Conservation (phyloP, 2,888 invertebrate species). For the Drosophila conformis region DNA sequence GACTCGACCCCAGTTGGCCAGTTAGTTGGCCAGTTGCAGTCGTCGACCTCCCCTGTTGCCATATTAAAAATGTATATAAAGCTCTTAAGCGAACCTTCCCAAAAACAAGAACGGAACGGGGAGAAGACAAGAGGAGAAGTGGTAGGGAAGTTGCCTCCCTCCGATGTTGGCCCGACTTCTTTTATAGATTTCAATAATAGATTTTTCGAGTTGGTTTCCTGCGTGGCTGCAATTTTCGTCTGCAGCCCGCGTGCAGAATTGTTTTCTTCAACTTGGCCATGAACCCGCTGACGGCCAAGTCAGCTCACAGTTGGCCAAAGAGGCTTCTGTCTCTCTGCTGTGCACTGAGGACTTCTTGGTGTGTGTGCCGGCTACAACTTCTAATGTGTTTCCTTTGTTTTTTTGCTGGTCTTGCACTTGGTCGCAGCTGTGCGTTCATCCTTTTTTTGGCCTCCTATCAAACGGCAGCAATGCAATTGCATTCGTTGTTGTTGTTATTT, state of each 20-base stretch:
- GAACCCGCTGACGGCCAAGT: conserved; percentile 69
- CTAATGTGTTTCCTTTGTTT: conserved; percentile 78
- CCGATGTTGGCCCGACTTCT: conserved; percentile 47
- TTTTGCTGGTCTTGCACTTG: conserved; percentile 59
- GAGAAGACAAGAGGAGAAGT: background rate
- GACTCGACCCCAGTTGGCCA: conserved; percentile 63
- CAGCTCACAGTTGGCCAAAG: conserved; percentile 28
- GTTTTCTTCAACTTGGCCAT: conserved; percentile 76
- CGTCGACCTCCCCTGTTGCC: conserved; percentile 34
- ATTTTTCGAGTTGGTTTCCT: conserved; percentile 79
- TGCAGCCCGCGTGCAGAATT: conserved; percentile 74
- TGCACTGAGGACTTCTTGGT: conserved; percentile 5
- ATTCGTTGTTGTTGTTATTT: conserved; percentile 32
- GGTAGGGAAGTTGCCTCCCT: conserved; percentile 11
- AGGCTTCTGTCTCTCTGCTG: conserved; percentile 36
- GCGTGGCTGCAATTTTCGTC: conserved; percentile 75
- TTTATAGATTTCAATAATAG: conserved; percentile 81
- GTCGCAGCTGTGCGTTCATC: conserved; percentile 76
- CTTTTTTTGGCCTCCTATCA: conserved; percentile 46
- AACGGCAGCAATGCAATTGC: conserved; percentile 62
- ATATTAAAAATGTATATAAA: conserved; percentile 81
- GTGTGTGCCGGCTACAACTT: conserved; percentile 15
- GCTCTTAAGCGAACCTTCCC: conserved; percentile 74
- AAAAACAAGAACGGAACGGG: conserved; percentile 14
- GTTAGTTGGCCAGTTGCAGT: conserved; percentile 60